Conservation (phyloP, 2,113 vertebrate genomes). For the Spermophilus dauricus region DNA sequence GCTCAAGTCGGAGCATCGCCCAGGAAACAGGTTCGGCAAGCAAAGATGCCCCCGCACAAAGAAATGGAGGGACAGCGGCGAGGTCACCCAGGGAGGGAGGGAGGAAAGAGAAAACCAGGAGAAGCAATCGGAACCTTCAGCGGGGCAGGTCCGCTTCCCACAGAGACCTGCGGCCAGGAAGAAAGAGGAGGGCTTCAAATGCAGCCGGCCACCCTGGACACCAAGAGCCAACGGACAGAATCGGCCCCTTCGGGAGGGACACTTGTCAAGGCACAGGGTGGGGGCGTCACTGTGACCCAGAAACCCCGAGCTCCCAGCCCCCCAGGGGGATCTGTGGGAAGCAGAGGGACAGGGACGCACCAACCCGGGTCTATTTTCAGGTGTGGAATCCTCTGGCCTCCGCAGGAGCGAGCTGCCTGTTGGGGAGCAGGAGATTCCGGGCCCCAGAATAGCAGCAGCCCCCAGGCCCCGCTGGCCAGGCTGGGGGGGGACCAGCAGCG, state of each 20-base stretch:
- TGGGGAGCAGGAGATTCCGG: not conserved
- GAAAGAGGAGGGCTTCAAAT: not conserved
- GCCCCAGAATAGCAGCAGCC: not conserved
- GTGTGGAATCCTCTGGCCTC: not conserved
- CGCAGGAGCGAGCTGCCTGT: too few species aligned
- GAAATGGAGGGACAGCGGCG: not conserved
- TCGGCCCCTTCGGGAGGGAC: not conserved
- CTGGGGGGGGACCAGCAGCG: accelerated
- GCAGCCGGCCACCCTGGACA: not conserved
- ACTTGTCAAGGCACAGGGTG: accelerated
- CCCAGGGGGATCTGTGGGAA: not conserved
- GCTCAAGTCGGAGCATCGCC: not conserved
- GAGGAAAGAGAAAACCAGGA: not conserved
- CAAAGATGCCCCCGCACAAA: not conserved
- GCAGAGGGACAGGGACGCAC: too few species aligned
- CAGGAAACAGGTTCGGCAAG: not conserved
- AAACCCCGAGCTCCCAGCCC: not conserved
- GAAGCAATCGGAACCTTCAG: not conserved
- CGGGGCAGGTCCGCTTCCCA: not conserved
- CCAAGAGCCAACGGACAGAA: not conserved
- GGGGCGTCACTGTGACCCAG: not conserved
- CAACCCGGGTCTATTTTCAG: not conserved
- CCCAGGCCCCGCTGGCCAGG: not conserved
- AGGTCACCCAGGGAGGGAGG: not conserved
- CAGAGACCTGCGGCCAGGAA: not conserved